Evolutionary conservation across 2,797 vertebrate species (phyloP).

Genomic region (Pseudochromis fuscus): DNA sequence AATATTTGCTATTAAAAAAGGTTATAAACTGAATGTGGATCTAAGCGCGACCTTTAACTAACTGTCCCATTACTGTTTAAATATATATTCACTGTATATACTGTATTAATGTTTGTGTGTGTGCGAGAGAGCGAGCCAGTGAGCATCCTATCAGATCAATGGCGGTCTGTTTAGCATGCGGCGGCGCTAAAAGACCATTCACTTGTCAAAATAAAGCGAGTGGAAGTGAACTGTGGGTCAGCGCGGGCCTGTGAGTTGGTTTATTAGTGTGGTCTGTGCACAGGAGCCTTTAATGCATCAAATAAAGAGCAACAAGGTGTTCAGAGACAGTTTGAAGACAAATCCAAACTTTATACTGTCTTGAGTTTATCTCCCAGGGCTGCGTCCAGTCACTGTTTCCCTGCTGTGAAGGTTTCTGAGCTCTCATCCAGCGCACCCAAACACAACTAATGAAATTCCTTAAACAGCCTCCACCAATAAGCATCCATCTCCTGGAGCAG

Average conservation of each 20-base stretch:
- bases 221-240: conserved; percentile 70
- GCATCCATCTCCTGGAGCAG: conserved; percentile 42
- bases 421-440: conserved; percentile 45
- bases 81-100: conserved; percentile 57
- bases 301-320: conserved; percentile 36
- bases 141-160: conserved; percentile 78
- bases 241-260: conserved; percentile 62
- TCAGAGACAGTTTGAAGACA: not conserved
- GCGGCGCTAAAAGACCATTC: conserved; percentile 75
- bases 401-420: conserved; percentile 47
- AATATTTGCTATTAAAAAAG: conserved; percentile 81
- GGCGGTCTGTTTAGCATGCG: conserved; percentile 73
- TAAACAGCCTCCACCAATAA: conserved; percentile 50
- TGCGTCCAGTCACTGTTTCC: conserved; percentile 20
- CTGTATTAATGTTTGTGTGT: conserved; percentile 65
- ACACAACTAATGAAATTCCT: conserved; percentile 70
- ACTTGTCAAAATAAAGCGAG: conserved; percentile 79
- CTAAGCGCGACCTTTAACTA: conserved; percentile 63
- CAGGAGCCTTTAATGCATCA: conserved; percentile 59
- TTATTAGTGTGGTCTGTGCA: conserved; percentile 74
- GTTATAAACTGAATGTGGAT: conserved; percentile 67
- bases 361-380: conserved; percentile 13
- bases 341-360: not conserved
- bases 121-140: conserved; percentile 46
- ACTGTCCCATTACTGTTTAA: conserved; percentile 64